phyloP scores from a whole-genome alignment of 1,140 invertebrate species.

The Cotesia typhae region DNA sequence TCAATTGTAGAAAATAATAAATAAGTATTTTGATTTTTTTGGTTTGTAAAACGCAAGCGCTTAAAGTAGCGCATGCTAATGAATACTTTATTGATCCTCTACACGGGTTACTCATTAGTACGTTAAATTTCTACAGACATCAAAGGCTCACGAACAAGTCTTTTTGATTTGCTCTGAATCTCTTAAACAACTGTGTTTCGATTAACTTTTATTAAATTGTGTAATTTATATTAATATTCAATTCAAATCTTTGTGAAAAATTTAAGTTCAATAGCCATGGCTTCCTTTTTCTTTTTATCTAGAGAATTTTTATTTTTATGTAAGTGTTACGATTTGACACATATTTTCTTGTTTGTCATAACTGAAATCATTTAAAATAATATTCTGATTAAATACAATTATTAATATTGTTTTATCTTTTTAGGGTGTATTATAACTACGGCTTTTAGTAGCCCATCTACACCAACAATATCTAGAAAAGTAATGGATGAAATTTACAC shows the following conservation, averaged over 20 bases:
- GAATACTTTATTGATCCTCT: conserved; percentile 2
- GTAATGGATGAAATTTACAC: conserved; percentile 29
- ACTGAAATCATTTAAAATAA: neutral
- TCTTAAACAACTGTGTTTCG: neutral
- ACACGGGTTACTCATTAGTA: too few species aligned
- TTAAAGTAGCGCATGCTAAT: neutral
- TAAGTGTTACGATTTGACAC: conserved; percentile 17
- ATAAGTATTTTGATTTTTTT: neutral
- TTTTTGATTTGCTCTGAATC: neutral
- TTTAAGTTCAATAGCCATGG: conserved; percentile 18
- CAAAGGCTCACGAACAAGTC: neutral
- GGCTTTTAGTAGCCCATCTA: conserved; percentile 23
- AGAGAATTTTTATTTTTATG: conserved; percentile 32
- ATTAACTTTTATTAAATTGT: neutral
- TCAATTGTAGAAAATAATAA: too few species aligned
- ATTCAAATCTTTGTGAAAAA: neutral
- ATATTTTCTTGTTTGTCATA: neutral
- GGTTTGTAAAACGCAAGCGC: conserved; percentile 8
- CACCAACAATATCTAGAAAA: conserved; percentile 5
- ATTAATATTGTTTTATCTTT: neutral
- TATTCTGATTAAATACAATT: neutral
- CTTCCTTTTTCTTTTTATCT: conserved; percentile 5
- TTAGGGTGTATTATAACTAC: conserved; percentile 28
- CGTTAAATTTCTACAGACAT: too few species aligned
- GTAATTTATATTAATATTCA: neutral